Conservation (phyloP, 2,113 vertebrate genomes). For the Cottus gobio region DNA sequence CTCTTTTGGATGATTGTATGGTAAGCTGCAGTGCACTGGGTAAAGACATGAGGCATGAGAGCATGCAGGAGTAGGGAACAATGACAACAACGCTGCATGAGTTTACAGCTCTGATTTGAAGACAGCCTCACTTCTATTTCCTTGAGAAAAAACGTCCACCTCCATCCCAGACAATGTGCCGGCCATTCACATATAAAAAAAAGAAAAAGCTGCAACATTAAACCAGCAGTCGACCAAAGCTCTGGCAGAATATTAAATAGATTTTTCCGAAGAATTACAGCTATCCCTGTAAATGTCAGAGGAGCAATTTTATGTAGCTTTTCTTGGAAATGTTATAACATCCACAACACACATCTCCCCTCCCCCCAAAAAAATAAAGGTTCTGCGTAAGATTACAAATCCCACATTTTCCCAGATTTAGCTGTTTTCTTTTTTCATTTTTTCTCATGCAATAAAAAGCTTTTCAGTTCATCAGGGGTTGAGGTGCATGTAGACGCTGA, state of each 20-base stretch:
- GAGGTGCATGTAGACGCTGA: conserved; percentile 6
- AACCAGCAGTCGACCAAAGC: conserved; percentile 6
- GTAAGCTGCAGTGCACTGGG: conserved; percentile 1
- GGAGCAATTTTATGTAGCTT: conserved; percentile 2
- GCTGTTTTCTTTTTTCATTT: neutral
- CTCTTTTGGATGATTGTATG: conserved; percentile 36
- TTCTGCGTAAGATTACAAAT: neutral
- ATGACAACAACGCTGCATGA: neutral
- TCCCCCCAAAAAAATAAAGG: neutral
- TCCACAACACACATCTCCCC: neutral
- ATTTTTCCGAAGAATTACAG: conserved; percentile 18
- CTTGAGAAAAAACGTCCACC: neutral
- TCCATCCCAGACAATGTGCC: neutral
- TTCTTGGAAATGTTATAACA: neutral
- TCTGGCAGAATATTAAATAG: conserved; percentile 7
- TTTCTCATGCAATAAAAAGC: conserved; percentile 2
- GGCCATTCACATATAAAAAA: conserved; percentile 12
- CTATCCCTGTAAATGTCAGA: conserved; percentile 10
- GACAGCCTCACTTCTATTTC: neutral
- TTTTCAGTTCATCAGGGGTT: neutral
- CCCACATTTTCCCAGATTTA: neutral
- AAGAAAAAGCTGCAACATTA: conserved; percentile 11
- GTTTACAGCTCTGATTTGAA: neutral
- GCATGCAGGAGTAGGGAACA: neutral
- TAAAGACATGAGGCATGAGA: conserved; percentile 10